Conservation (phyloP, 2,113 vertebrate species). For the Cyprinus carpio region DNA sequence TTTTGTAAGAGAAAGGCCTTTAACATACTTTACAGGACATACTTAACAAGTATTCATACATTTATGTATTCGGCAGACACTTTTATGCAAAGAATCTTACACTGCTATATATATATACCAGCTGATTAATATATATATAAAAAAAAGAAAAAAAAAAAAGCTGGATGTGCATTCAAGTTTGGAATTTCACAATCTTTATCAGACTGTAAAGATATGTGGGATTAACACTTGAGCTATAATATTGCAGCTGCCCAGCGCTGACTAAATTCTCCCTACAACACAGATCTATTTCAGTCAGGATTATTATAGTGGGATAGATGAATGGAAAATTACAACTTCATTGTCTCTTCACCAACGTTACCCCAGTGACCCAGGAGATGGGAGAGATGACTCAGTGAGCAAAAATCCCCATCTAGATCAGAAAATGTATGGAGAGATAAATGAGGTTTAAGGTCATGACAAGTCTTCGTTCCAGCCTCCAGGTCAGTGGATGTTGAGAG, state of each 20-base stretch:
- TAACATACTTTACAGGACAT: not conserved
- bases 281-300: slow-evolving; percentile 43
- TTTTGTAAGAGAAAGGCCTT: not conserved
- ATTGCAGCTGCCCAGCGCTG: slow-evolving; percentile 44
- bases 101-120: not conserved
- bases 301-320: slow-evolving; percentile 40
- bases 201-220: not conserved
- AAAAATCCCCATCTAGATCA: slow-evolving; percentile 7
- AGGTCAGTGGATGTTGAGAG: slow-evolving; percentile 18
- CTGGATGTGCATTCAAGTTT: slow-evolving; percentile 1
- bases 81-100: not conserved
- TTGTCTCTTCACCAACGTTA: slow-evolving; percentile 18
- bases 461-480: not conserved
- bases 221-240: slow-evolving; percentile 52
- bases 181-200: slow-evolving; percentile 32
- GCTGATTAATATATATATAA: not conserved
- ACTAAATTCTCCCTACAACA: slow-evolving; percentile 42
- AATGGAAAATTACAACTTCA: slow-evolving; percentile 54
- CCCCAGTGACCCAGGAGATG: slow-evolving; percentile 39
- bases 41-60: not conserved
- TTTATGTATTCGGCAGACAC: not conserved
- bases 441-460: not conserved
- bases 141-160: not conserved
- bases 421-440: not conserved
- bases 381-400: slow-evolving; percentile 37